Evolutionary conservation across 2,888 invertebrate genomes (phyloP).

Genomic region (Beris morrisii): DNA sequence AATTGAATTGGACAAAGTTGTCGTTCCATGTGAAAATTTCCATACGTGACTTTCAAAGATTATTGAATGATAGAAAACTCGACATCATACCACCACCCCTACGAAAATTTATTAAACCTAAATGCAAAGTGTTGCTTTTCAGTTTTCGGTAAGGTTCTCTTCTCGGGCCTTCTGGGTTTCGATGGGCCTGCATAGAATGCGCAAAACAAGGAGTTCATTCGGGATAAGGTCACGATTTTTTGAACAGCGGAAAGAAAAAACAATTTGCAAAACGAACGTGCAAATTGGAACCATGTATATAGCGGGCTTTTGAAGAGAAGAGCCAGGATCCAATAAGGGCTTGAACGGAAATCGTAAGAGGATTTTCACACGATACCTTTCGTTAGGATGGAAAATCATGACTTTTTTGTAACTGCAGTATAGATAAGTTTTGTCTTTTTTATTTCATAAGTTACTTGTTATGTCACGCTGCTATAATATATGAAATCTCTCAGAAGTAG

Average conservation of each 20-base stretch:
- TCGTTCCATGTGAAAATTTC: slow-evolving; percentile 36
- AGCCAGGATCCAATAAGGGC: slow-evolving; percentile 19
- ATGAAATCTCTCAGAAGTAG: no score
- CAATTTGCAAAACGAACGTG: slow-evolving; percentile 27
- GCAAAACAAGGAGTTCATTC: slow-evolving; percentile 15
- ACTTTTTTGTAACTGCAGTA: no score
- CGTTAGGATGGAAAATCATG: no score
- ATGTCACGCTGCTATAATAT: no score
- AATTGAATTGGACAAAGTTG: slow-evolving; percentile 24
- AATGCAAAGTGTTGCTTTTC: slow-evolving; percentile 4
- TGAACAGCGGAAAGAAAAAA: slow-evolving; percentile 12
- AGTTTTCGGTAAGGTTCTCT: slow-evolving; percentile 9
- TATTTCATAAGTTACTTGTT: no score
- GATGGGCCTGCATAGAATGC: background rate
- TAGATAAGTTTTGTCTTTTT: no score
- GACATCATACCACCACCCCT: slow-evolving; percentile 4
- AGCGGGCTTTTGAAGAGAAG: slow-evolving; percentile 21
- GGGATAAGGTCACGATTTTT: slow-evolving; percentile 30
- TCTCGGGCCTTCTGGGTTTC: slow-evolving; percentile 1
- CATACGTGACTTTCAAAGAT: slow-evolving; percentile 39
- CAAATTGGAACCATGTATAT: slow-evolving; percentile 22
- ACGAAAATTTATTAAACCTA: slow-evolving; percentile 26
- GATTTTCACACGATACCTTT: slow-evolving; percentile 1
- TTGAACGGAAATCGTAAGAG: slow-evolving; percentile 1
- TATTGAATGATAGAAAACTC: slow-evolving; percentile 33